Base-by-base conservation (phyloP, 2,113 vertebrate species). In the Vireo altiloquus region DNA sequence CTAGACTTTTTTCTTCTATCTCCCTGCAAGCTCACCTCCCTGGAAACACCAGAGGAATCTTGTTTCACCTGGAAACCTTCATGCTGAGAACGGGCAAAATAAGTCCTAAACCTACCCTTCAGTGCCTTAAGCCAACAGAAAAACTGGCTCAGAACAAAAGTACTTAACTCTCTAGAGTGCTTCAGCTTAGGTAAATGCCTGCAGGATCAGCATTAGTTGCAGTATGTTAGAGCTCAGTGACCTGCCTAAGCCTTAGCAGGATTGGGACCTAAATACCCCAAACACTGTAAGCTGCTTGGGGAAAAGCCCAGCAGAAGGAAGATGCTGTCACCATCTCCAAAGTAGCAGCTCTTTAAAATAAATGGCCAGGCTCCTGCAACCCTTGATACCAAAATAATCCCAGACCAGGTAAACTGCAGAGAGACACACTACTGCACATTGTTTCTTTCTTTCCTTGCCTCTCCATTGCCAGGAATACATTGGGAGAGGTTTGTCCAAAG, bases 221-320 rank as follows among this genome's bases (percentile, higher is more conserved):
- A 31, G 52, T 13, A 2, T 66, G 6, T 74, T 76, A 79, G 47
- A 87, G 42, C 81, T 70, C 61, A 40, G 37, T 77, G 87, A 74
- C 92, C 85, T 86, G 87, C 87, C 81, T 69, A 91, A 88, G 78
- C 18, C 39, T 68, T 64, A 30, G 66, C 54, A 86, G 42, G 85
- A 89, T 80, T 0, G 0, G 28, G n/a, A 66, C 47, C 87, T 80
- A 65, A 95, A 61, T 75, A 35, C 66, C 40, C 33, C 16, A 39
- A 86, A 47, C 52, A 10, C 68, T 53, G 3, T 85, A 79, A 93
- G 85, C 79, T 2, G n/a, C 79, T 91, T 80, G 82, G 35, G 39
- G 66, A 54, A 42, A 53, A 65, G n/a, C 37, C n/a, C 9, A 6
- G 70, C 50, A 50, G 75, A 57, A 74, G 8, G 66, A 59, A 76